Base-by-base conservation (phyloP, 2,888 invertebrate species). In the Hedya salicella region DNA sequence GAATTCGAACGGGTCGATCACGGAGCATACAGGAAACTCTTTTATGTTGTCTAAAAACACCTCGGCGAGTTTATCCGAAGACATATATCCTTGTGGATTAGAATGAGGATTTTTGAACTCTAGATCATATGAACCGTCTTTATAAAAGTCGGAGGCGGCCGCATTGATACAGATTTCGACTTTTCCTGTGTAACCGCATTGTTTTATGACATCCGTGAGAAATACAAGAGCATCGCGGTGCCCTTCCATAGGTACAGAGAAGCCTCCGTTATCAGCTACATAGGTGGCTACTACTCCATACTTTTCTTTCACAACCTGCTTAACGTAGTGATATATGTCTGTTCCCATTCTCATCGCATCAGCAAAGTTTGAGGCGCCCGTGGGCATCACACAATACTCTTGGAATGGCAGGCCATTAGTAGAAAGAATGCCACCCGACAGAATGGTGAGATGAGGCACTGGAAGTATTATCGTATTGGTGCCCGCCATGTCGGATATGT, bases 301-400 rank as follows among this genome's bases (percentile, higher is more conserved):
- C 89, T 98, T 97, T 70, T 94, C 94, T 88, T 97, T 96, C 83
- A 99, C 97, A 61, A 97, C 96, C 82, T 97, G 97, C 85, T 97
- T 95, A 77, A 98, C 95, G 78, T 97, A 97, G 76, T 97, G 98
- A 86, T 99, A 99, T 42, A 97, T 96, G 91, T 99, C 99, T 49
- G 96, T 95, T 54, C 99, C 99, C 94, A 99, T 99, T 82, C 96
- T 96, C 98, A 99, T 98, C 19, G 99, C 99, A 82, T 99, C 98
- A 6, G 95, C 94, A 91, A 99, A 99, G 42, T 95, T 95, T 2
- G 94, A 80, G 13, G 99, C 99, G 36, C 99, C 98, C 57, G 96
- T 96, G 21, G 98, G 98, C 75, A 99, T 93, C 74, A 98, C 96
- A 95, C 96, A 96, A 90, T 98, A 98, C 88, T 98, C 98, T 88